Evolutionary conservation across 2,888 invertebrate genomes (phyloP).

Genomic region (Malthinus flaveolus): DNA sequence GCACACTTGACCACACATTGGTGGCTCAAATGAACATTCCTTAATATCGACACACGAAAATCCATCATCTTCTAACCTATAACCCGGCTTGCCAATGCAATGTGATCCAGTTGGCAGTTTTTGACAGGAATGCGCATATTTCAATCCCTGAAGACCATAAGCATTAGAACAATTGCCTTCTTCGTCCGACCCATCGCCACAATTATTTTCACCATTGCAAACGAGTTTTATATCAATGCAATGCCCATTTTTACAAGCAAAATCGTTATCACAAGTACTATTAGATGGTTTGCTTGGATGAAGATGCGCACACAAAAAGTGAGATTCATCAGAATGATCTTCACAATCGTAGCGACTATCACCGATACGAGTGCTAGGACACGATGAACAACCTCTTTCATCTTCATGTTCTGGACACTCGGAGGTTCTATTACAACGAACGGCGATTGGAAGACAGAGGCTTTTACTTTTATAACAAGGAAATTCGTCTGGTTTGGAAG

Average conservation of each 20-base stretch:
- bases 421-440: constrained; percentile 60
- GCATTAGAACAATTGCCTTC: constrained; percentile 62
- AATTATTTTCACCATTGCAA: constrained; percentile 67
- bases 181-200: constrained; percentile 73
- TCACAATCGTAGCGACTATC: constrained; percentile 68
- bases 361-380: constrained; percentile 61
- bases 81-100: constrained; percentile 69
- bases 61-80: constrained; percentile 57
- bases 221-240: constrained; percentile 67
- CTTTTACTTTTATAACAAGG: constrained; percentile 56
- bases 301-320: constrained; percentile 39
- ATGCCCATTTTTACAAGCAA: constrained; percentile 60
- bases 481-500: constrained; percentile 56
- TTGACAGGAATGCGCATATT: constrained; percentile 63
- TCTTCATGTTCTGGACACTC: constrained; percentile 78
- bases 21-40: constrained; percentile 65
- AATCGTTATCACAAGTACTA: constrained; percentile 54
- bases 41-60: constrained; percentile 68
- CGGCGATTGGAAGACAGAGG: constrained; percentile 58
- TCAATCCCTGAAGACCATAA: constrained; percentile 49
- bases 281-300: neutral
- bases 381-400: constrained; percentile 58
- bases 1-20: constrained; percentile 70
- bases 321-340: constrained; percentile 74
- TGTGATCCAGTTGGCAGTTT: constrained; percentile 68